Percentiles rank a stretch among this genome's conserved stretches.
phyloP scores from a whole-genome alignment of 2,797 vertebrate species.

The Pseudochaenichthys georgianus region DNA sequence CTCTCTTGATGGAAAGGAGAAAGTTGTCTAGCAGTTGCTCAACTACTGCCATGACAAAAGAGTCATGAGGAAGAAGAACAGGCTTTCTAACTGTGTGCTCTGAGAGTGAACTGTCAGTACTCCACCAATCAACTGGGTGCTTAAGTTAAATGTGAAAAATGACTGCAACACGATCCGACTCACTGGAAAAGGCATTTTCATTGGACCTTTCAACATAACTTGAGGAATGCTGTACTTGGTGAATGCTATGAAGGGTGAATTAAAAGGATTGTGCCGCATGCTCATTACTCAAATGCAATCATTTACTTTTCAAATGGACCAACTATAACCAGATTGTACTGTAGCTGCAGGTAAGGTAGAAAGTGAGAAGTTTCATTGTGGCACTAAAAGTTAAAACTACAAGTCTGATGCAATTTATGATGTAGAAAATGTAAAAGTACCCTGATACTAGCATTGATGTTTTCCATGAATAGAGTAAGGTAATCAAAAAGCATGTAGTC shows the following conservation, averaged over 20 bases:
- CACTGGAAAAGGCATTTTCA: not conserved
- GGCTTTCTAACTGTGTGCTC: not conserved
- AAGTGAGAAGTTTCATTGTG: not conserved
- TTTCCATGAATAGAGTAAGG: not conserved
- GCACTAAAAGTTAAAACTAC: not conserved
- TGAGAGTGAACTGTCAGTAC: not conserved
- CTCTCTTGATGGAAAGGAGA: constrained; percentile 26
- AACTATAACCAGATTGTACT: not conserved
- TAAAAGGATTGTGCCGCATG: not conserved
- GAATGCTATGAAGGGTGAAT: no score
- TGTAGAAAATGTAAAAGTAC: not conserved
- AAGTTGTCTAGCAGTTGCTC: constrained; percentile 25
- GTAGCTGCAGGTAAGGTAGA: not conserved
- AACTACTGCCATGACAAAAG: not conserved
- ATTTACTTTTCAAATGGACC: no score
- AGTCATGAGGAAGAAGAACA: not conserved
- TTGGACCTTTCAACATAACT: not conserved
- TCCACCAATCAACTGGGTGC: not conserved
- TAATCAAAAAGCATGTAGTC: not conserved
- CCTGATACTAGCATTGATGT: not conserved
- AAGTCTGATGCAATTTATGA: not conserved
- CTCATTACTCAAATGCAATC: not conserved
- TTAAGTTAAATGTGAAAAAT: not conserved
- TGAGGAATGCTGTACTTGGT: not conserved
- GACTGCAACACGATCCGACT: not conserved